phyloP scores from a whole-genome alignment of 2,888 invertebrate species.

The Troides helena region DNA sequence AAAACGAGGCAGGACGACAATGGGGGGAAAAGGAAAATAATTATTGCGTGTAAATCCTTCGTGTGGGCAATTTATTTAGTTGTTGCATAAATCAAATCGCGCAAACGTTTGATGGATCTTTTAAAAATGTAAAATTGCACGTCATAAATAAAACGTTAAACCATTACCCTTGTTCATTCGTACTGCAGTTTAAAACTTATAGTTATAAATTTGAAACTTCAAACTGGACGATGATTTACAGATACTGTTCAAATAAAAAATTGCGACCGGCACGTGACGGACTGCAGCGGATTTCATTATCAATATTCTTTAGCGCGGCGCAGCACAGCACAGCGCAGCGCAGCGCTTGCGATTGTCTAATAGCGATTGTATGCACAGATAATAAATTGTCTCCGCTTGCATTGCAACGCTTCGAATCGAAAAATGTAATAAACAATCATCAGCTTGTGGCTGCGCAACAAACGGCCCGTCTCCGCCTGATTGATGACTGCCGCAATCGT shows the following conservation, averaged over 20 bases:
- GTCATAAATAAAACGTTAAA: conserved; percentile 22
- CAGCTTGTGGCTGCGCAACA: conserved; percentile 56
- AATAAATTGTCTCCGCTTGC: conserved; percentile 44
- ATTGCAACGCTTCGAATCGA: conserved; percentile 38
- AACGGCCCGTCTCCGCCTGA: conserved; percentile 59
- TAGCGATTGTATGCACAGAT: conserved; percentile 28
- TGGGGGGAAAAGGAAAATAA: too few species aligned
- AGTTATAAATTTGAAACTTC: conserved; percentile 24
- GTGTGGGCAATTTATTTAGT: too few species aligned
- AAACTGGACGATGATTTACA: conserved; percentile 22
- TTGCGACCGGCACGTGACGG: neutral
- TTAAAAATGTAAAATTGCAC: conserved; percentile 8
- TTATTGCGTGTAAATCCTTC: too few species aligned
- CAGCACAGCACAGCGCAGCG: too few species aligned
- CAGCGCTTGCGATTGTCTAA: neutral
- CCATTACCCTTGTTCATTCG: conserved; percentile 22
- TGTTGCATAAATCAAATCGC: neutral
- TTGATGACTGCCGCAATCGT: conserved; percentile 64
- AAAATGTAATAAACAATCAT: neutral
- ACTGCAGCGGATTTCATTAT: neutral
- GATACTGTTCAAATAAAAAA: conserved; percentile 14
- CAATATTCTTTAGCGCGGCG: neutral
- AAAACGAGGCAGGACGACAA: too few species aligned
- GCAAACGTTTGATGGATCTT: neutral
- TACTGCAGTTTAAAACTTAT: conserved; percentile 7